These are phyloP conservation scores for Phenganax stokvisi DNA, from an alignment of 92 coral and sea anemone genomes.

Conservation along the genomic window DNA sequence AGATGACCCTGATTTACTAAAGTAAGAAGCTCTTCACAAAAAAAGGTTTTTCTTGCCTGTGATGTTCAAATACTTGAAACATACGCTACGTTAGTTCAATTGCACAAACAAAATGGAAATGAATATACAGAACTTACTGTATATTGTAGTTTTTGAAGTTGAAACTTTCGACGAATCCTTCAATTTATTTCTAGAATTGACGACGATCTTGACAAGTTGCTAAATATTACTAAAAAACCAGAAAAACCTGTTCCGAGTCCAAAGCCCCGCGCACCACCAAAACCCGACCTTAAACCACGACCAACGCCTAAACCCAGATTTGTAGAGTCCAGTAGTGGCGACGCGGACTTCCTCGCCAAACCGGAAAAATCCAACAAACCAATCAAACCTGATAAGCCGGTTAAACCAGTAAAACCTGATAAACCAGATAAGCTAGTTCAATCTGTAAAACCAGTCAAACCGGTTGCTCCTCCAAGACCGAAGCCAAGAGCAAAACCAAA, in stretches of 20 bases:
- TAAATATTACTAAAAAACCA: slow-evolving; percentile 57
- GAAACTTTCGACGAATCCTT: not conserved
- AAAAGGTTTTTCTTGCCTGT: not conserved
- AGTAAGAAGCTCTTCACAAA: slow-evolving; percentile 45
- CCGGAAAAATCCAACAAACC: slow-evolving; percentile 55
- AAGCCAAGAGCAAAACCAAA: slow-evolving; percentile 36
- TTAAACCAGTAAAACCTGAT: slow-evolving; percentile 51
- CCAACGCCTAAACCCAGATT: slow-evolving; percentile 86
- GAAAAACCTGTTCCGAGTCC: slow-evolving; percentile 61
- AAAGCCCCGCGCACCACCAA: slow-evolving; percentile 49
- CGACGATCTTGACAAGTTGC: slow-evolving; percentile 83
- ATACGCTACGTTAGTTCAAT: not conserved
- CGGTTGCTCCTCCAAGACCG: slow-evolving; percentile 32
- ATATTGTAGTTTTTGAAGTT: not conserved
- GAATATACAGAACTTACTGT: not conserved
- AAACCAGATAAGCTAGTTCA: slow-evolving; percentile 30
- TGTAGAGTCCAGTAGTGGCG: slow-evolving; percentile 67
- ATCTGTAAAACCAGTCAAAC: slow-evolving; percentile 25
- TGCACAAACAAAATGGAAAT: not conserved
- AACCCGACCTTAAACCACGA: slow-evolving; percentile 89
- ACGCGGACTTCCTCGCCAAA: slow-evolving; percentile 48
- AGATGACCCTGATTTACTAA: slow-evolving; percentile 77
- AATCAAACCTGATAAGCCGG: slow-evolving; percentile 54
- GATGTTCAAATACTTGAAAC: not conserved
- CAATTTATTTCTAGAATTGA: slow-evolving; percentile 61